Evolutionary conservation across 2,113 vertebrate species (phyloP).

Genomic region (Psilopsiagon aurifrons): DNA sequence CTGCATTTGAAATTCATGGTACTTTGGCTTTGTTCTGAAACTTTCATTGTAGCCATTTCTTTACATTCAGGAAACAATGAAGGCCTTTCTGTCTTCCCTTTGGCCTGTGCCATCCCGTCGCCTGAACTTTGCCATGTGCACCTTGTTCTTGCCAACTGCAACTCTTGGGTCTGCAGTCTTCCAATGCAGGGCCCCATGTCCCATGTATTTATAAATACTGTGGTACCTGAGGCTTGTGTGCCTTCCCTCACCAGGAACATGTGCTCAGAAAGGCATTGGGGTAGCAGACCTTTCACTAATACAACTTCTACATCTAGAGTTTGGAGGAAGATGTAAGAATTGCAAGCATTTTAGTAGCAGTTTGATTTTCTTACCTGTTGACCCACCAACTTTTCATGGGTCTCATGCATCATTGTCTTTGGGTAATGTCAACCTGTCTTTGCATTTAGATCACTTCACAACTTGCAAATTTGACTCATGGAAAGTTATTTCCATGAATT

Average conservation of each 20-base stretch:
- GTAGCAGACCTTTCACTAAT: neutral
- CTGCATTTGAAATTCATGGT: neutral
- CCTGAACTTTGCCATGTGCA: neutral
- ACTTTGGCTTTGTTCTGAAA: neutral
- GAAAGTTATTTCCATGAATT: neutral
- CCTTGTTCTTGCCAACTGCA: neutral
- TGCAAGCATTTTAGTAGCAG: neutral
- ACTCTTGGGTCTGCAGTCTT: rapidly evolving
- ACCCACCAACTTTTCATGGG: neutral
- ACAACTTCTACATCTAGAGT: neutral
- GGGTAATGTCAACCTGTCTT: neutral
- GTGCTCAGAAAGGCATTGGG: rapidly evolving
- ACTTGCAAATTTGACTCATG: neutral
- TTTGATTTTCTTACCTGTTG: neutral
- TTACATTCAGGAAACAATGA: neutral
- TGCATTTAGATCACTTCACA: neutral
- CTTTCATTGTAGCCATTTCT: neutral
- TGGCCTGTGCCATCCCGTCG: neutral
- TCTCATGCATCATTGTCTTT: neutral
- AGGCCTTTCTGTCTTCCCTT: neutral
- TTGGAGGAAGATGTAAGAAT: neutral
- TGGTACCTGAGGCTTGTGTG: neutral
- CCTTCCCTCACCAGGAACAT: neutral
- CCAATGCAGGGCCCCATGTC: rapidly evolving
- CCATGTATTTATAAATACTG: neutral